Percentiles rank a stretch among this genome's conserved stretches.
phyloP scores from a whole-genome alignment of 2,888 invertebrate species.

The Cistogaster globosa region DNA sequence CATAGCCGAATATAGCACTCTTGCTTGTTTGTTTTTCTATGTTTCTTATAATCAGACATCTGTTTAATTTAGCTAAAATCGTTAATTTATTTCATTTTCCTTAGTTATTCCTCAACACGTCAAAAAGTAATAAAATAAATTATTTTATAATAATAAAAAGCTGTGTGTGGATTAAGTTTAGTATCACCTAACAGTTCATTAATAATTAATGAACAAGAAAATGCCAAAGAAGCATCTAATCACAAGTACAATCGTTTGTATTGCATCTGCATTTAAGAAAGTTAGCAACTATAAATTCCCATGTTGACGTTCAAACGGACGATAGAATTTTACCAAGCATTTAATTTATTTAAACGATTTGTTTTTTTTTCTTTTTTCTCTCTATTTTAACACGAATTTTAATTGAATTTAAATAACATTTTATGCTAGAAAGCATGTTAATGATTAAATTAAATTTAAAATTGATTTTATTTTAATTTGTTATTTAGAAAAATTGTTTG shows the following conservation, averaged over 20 bases:
- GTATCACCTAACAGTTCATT: constrained; percentile 56
- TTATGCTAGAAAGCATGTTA: constrained; percentile 33
- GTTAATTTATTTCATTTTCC: no score
- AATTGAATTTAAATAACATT: constrained; percentile 41
- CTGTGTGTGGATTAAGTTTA: constrained; percentile 23
- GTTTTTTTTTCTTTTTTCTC: background rate
- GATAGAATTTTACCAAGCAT: background rate
- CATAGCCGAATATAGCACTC: no score
- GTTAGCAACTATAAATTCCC: constrained; percentile 23
- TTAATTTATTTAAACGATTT: background rate
- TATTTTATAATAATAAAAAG: background rate
- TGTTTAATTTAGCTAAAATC: no score
- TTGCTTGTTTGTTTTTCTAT: no score
- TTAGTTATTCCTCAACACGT: no score
- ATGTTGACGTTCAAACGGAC: background rate
- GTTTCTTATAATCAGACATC: no score
- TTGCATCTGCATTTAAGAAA: no score
- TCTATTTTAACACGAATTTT: constrained; percentile 11
- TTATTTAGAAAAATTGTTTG: no score
- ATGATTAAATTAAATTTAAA: constrained; percentile 30
- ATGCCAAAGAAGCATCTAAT: background rate
- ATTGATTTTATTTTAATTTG: background rate
- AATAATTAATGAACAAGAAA: constrained; percentile 51
- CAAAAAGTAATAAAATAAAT: background rate
- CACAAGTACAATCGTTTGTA: no score